phyloP scores from a whole-genome alignment of 2,888 invertebrate species.

The Subacronicta megacephala region DNA sequence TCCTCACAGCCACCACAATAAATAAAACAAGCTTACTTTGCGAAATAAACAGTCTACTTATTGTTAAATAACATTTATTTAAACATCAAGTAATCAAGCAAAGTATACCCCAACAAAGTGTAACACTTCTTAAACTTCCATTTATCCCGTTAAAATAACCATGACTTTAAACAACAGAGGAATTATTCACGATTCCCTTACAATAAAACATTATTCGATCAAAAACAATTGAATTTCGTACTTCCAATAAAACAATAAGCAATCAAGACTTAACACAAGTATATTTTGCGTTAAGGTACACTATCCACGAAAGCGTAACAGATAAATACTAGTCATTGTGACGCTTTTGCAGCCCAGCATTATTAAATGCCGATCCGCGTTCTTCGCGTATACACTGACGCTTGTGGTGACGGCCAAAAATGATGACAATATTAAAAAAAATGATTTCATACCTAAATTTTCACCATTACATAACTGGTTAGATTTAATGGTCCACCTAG shows the following conservation, averaged over 20 bases:
- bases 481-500: too few species aligned
- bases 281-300: background rate
- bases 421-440: too few species aligned
- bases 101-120: background rate
- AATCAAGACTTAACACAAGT: slow-evolving; percentile 23
- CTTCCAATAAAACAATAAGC: slow-evolving; percentile 44
- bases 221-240: slow-evolving; percentile 46
- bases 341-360: too few species aligned
- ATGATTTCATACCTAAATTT: too few species aligned
- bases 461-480: too few species aligned
- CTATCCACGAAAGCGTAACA: background rate
- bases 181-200: slow-evolving; percentile 30
- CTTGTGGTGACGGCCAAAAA: too few species aligned
- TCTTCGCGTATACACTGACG: too few species aligned
- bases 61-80: background rate
- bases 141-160: slow-evolving; percentile 1
- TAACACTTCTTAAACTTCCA: background rate
- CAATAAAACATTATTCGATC: slow-evolving; percentile 41
- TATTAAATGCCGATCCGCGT: too few species aligned
- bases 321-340: too few species aligned
- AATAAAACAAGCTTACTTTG: too few species aligned
- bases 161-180: slow-evolving; percentile 12
- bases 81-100: background rate
- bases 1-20: too few species aligned
- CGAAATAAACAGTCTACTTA: background rate